phyloP scores from a whole-genome alignment of 2,888 invertebrate genomes.

The Polymixis flavicincta region DNA sequence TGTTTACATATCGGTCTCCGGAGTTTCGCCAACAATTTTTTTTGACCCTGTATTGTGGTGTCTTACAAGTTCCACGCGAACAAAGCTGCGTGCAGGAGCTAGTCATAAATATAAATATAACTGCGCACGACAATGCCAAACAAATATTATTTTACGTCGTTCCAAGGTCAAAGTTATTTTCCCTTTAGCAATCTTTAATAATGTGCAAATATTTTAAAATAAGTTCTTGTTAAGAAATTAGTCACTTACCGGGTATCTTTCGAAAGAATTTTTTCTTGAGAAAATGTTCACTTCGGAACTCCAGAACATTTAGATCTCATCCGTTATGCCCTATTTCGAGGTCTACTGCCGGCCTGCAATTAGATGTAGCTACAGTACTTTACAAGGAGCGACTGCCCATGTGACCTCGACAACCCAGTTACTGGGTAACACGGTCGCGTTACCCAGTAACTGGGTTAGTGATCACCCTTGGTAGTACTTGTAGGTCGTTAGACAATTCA shows the following conservation, averaged over 20 bases:
- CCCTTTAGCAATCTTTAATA: slow-evolving; percentile 34
- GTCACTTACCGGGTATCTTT: neutral
- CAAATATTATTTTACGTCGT: slow-evolving; percentile 15
- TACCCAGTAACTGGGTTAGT: too few relatives aligned
- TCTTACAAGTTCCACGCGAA: neutral
- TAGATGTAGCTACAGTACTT: too few relatives aligned
- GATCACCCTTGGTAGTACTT: too few relatives aligned
- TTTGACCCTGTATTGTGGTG: neutral
- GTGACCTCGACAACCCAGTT: too few relatives aligned
- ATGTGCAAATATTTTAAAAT: slow-evolving; percentile 25
- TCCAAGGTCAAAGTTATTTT: neutral
- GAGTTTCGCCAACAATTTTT: too few relatives aligned
- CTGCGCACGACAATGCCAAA: neutral
- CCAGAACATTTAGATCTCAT: neutral
- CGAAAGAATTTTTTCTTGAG: neutral
- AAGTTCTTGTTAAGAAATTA: slow-evolving; percentile 18
- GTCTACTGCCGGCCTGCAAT: too few relatives aligned
- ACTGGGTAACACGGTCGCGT: too few relatives aligned
- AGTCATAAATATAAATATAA: slow-evolving; percentile 4
- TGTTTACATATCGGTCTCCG: too few relatives aligned
- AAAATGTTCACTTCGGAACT: neutral
- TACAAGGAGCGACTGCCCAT: too few relatives aligned
- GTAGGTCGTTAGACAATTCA: too few relatives aligned
- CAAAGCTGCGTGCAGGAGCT: neutral
- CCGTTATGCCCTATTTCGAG: too few relatives aligned